phyloP scores from a whole-genome alignment of 2,113 vertebrate species.

The Cebus imitator region DNA sequence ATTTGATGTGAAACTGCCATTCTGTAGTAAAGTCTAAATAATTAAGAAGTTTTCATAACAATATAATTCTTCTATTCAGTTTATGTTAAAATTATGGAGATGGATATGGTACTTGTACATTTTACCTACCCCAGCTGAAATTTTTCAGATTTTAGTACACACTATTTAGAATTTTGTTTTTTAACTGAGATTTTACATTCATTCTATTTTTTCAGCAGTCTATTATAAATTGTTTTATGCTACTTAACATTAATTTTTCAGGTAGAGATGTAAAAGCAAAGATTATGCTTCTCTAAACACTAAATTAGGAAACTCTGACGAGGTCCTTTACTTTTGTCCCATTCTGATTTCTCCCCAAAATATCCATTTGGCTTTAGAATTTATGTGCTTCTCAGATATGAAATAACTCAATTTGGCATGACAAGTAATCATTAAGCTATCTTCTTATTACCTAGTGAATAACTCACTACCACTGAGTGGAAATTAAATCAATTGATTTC shows the following conservation, averaged over 20 bases:
- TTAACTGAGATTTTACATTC: not conserved
- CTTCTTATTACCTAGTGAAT: not conserved
- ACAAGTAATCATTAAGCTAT: not conserved
- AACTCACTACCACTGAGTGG: not conserved
- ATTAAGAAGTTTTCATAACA: slow-evolving; percentile 13
- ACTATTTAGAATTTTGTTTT: not conserved
- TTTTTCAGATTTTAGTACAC: slow-evolving; percentile 25
- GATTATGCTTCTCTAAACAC: not conserved
- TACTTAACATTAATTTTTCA: not conserved
- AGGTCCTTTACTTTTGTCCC: not conserved
- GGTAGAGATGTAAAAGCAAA: not conserved
- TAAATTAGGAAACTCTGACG: not conserved
- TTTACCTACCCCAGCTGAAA: not conserved
- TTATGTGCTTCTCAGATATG: not conserved
- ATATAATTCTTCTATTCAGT: not conserved
- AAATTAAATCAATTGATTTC: not conserved
- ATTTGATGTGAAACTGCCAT: not conserved
- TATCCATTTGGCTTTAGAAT: not conserved
- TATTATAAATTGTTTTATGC: not conserved
- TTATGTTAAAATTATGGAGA: not conserved
- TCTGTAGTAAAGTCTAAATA: slow-evolving; percentile 1
- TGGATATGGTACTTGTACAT: not conserved
- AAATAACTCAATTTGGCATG: slow-evolving; percentile 1
- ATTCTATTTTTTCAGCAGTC: not conserved
- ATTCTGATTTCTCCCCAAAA: not conserved